Evolutionary conservation across 1,140 invertebrate species (phyloP).

Genomic region (Lepidurus couesii): DNA sequence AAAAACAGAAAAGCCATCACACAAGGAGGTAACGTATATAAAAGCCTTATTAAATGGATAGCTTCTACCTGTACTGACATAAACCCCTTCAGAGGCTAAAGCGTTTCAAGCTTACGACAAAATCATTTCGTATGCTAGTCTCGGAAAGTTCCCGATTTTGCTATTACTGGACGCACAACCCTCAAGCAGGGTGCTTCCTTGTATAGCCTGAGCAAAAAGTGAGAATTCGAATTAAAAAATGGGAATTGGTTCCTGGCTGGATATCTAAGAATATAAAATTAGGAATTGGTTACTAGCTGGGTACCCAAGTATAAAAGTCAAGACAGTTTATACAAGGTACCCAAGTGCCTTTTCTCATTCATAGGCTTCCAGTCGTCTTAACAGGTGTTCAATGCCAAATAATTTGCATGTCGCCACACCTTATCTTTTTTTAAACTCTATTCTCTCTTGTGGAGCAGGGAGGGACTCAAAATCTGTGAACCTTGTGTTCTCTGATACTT

Average conservation of each 20-base stretch:
- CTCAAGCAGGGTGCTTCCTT: too few species aligned
- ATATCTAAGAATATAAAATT: too few species aligned
- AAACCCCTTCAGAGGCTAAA: background rate
- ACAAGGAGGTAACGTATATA: background rate
- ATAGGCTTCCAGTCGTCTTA: background rate
- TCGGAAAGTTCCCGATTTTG: background rate
- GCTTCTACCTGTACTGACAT: background rate
- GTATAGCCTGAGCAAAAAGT: too few species aligned
- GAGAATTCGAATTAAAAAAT: too few species aligned
- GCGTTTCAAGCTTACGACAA: background rate
- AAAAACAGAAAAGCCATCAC: background rate
- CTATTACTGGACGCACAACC: too few species aligned
- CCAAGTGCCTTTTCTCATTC: background rate
- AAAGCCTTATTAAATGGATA: background rate
- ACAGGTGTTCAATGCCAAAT: slow-evolving; percentile 8
- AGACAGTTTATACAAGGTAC: background rate
- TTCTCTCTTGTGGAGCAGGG: background rate
- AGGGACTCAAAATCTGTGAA: background rate
- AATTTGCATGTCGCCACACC: slow-evolving; percentile 4
- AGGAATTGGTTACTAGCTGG: too few species aligned
- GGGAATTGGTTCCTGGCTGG: too few species aligned
- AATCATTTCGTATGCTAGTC: background rate
- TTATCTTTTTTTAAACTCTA: background rate
- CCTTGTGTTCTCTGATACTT: background rate
- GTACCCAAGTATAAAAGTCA: too few species aligned